These are phyloP conservation scores for Agelas oroides DNA, from an alignment of 37 sponge, comb jelly and placozoan species.

Conservation along the genomic window DNA sequence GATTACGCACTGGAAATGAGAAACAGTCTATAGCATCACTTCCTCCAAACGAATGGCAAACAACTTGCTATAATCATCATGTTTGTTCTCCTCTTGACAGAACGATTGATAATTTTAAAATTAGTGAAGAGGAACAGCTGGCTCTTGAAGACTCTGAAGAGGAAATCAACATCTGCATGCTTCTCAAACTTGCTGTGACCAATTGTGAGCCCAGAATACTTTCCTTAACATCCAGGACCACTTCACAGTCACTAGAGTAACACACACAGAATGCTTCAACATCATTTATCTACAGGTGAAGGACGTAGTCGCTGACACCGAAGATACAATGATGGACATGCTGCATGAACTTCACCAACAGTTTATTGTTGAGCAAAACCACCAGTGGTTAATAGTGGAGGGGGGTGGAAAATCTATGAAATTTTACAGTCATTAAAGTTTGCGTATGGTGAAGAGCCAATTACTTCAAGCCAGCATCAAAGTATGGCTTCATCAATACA, in stretches of 20 bases:
- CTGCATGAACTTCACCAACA: background rate
- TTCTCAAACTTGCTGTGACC: background rate
- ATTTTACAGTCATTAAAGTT: slow-evolving; percentile 19
- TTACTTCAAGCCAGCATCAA: slow-evolving; percentile 29
- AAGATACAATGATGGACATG: slow-evolving; percentile 21
- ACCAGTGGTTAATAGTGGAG: slow-evolving; percentile 11
- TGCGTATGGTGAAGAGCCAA: slow-evolving; percentile 36
- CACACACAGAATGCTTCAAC: no score
- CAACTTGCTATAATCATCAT: no score
- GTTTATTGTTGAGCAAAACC: background rate
- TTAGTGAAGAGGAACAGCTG: no score
- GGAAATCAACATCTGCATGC: no score
- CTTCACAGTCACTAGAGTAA: background rate
- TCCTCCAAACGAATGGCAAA: no score
- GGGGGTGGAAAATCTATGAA: slow-evolving; percentile 43
- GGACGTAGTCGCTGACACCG: slow-evolving; percentile 35
- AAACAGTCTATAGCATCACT: no score
- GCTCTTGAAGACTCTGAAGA: no score
- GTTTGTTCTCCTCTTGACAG: no score
- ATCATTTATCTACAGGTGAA: no score
- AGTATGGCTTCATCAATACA: no score
- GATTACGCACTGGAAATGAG: no score
- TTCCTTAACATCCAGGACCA: background rate
- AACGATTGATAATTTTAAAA: no score
- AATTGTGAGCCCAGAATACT: background rate